Conservation (phyloP, 2,888 invertebrate species). For the Dynastes tityus region DNA sequence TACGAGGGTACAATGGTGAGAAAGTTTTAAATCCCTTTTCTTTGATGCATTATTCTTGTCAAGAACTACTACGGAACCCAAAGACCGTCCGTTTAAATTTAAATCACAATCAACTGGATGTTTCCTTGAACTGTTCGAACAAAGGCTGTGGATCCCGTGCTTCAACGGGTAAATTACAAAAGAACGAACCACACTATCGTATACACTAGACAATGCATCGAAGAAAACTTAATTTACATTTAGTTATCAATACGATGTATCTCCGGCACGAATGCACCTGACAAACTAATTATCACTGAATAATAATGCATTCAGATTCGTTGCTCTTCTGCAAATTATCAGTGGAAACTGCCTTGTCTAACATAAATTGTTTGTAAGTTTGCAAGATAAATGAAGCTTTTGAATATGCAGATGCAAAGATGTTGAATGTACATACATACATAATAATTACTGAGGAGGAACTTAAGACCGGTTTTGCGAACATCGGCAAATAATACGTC, state of each 20-base stretch:
- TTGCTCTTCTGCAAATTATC: conserved; percentile 20
- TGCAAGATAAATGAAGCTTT: conserved; percentile 24
- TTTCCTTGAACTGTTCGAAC: background rate
- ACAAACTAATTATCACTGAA: conserved; percentile 28
- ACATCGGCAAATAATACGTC: conserved; percentile 1
- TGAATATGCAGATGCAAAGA: conserved; percentile 36
- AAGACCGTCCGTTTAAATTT: background rate
- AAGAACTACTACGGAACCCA: background rate
- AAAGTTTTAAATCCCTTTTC: too few species aligned
- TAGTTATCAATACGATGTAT: conserved; percentile 18
- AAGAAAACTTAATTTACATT: conserved; percentile 15
- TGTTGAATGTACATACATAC: conserved; percentile 29
- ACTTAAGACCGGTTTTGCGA: conserved; percentile 3
- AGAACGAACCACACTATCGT: background rate
- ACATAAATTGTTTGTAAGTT: conserved; percentile 35
- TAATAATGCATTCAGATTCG: conserved; percentile 15
- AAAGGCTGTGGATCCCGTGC: background rate
- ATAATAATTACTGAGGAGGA: conserved; percentile 23
- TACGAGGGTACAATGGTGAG: too few species aligned
- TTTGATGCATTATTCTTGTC: background rate
- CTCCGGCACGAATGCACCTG: conserved; percentile 1
- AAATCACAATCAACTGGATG: background rate
- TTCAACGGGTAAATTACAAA: too few species aligned
- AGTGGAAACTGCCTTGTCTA: background rate
- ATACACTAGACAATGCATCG: background rate